Evolutionary conservation across 92 coral and sea anemone species (phyloP).

Genomic region (Parazoanthus swiftii): DNA sequence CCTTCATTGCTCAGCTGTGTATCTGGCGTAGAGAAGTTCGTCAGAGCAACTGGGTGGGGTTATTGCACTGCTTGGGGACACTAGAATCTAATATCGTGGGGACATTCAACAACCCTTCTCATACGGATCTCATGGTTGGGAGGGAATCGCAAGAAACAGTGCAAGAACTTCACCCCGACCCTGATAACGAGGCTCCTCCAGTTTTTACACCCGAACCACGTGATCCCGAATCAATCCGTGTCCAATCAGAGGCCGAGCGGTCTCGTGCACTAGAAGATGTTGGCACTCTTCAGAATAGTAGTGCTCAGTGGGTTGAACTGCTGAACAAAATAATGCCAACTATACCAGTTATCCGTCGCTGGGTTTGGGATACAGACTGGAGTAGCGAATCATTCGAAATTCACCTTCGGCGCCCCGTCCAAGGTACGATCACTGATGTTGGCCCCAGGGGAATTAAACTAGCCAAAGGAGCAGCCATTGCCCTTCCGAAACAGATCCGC

Average conservation of each 20-base stretch:
- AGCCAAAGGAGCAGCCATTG: slow-evolving; percentile 89
- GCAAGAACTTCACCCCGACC: slow-evolving; percentile 69
- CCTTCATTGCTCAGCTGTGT: slow-evolving; percentile 83
- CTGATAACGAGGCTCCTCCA: slow-evolving; percentile 79
- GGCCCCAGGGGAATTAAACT: slow-evolving; percentile 93
- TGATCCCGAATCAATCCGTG: slow-evolving; percentile 86
- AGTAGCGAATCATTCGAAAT: slow-evolving; percentile 58
- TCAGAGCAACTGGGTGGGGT: slow-evolving; percentile 82
- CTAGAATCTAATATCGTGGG: slow-evolving; percentile 75
- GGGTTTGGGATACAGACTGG: slow-evolving; percentile 64
- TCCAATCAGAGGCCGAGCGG: slow-evolving; percentile 82
- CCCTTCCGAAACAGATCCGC: slow-evolving; percentile 73
- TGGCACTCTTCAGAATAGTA: slow-evolving; percentile 45
- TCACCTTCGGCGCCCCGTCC: slow-evolving; percentile 73
- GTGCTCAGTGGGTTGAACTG: slow-evolving; percentile 76
- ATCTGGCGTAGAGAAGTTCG: slow-evolving; percentile 79
- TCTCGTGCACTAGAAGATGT: slow-evolving; percentile 67
- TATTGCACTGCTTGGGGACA: slow-evolving; percentile 76
- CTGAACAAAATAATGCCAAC: slow-evolving; percentile 84
- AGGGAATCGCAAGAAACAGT: slow-evolving; percentile 57
- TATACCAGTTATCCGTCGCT: slow-evolving; percentile 75
- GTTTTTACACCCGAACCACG: slow-evolving; percentile 83
- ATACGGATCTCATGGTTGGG: slow-evolving; percentile 62
- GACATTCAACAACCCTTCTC: slow-evolving; percentile 78
- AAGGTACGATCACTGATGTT: slow-evolving; percentile 72